phyloP scores from a whole-genome alignment of 2,797 vertebrate genomes.

The Glyptemys insculpta region DNA sequence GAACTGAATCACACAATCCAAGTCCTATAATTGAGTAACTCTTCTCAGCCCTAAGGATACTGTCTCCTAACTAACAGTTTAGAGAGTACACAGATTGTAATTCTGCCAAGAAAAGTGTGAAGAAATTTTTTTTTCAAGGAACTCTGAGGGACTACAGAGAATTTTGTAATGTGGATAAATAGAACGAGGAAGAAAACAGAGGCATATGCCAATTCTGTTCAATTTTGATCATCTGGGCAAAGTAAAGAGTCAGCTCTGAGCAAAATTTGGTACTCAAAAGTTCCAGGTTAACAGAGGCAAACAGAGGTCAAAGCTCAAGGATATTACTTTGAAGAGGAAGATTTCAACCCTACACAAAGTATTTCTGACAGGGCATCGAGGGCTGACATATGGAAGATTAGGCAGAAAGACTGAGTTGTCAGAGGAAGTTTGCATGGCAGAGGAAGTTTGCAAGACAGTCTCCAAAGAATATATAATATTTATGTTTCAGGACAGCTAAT shows the following conservation, averaged over 20 bases:
- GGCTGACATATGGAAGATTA: not conserved
- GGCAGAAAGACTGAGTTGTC: not conserved
- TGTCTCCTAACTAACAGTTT: not conserved
- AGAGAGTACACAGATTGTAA: constrained; percentile 6
- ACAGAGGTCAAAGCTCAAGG: not conserved
- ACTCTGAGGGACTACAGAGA: not conserved
- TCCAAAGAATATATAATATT: not conserved
- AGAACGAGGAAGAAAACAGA: not conserved
- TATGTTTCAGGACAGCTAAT: not conserved
- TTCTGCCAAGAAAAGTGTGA: constrained; percentile 12
- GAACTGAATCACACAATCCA: not conserved
- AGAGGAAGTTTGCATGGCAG: not conserved
- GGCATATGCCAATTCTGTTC: not conserved
- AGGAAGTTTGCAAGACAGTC: not conserved
- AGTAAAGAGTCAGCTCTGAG: constrained; percentile 10
- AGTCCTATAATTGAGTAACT: not conserved
- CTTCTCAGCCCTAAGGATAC: not conserved
- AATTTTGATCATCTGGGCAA: constrained; percentile 9
- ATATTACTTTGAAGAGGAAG: constrained; percentile 1
- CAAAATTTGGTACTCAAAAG: constrained; percentile 7
- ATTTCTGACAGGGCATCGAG: constrained; percentile 28
- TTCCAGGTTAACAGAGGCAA: constrained; percentile 38
- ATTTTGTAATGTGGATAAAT: not conserved
- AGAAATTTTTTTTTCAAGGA: not conserved
- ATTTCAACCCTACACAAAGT: constrained; percentile 20